A percentile compares a stretch with the other conserved stretches of the same genome.
These are phyloP conservation scores for Pasiphila rectangulata DNA, from an alignment of 2,888 invertebrate genomes.

Conservation along the genomic window DNA sequence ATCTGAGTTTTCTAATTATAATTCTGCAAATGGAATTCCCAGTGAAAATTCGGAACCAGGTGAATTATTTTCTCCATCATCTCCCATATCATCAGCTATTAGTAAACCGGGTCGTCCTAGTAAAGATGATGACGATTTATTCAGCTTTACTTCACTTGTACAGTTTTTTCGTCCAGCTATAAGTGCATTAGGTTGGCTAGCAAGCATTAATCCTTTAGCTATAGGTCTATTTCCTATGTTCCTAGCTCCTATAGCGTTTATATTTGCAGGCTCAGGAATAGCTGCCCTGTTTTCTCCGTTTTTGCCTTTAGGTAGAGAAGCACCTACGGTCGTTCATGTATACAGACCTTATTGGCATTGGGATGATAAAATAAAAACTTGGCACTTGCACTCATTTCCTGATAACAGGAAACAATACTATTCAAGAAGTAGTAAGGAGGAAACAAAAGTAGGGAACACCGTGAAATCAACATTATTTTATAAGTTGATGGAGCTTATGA, in stretches of 20 bases:
- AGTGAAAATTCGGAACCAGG: constrained; percentile 51
- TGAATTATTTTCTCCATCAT: constrained; percentile 47
- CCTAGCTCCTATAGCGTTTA: constrained; percentile 82
- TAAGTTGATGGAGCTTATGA: constrained; percentile 55
- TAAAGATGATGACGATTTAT: constrained; percentile 70
- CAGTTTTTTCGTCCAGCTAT: constrained; percentile 75
- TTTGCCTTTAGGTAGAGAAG: constrained; percentile 73
- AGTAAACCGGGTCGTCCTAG: constrained; percentile 52
- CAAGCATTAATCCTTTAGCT: constrained; percentile 80
- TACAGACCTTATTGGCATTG: constrained; percentile 80
- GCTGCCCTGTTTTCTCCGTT: constrained; percentile 84
- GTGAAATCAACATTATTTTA: constrained; percentile 44
- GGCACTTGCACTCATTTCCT: constrained; percentile 66
- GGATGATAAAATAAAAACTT: constrained; percentile 79
- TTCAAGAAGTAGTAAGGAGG: constrained; percentile 42
- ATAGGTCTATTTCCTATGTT: constrained; percentile 81
- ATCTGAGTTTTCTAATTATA: constrained; percentile 58
- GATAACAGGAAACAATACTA: constrained; percentile 49
- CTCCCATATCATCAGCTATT: constrained; percentile 50
- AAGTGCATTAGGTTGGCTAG: constrained; percentile 74
- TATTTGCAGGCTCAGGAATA: constrained; percentile 83
- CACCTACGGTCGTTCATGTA: constrained; percentile 58
- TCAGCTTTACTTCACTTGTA: constrained; percentile 67
- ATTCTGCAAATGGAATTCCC: constrained; percentile 51
- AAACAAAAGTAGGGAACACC: constrained; percentile 26